A percentile compares a stretch with the other conserved stretches of the same genome.
phyloP scores from a whole-genome alignment of 2,113 vertebrate genomes.

The Prietella phreatophila region DNA sequence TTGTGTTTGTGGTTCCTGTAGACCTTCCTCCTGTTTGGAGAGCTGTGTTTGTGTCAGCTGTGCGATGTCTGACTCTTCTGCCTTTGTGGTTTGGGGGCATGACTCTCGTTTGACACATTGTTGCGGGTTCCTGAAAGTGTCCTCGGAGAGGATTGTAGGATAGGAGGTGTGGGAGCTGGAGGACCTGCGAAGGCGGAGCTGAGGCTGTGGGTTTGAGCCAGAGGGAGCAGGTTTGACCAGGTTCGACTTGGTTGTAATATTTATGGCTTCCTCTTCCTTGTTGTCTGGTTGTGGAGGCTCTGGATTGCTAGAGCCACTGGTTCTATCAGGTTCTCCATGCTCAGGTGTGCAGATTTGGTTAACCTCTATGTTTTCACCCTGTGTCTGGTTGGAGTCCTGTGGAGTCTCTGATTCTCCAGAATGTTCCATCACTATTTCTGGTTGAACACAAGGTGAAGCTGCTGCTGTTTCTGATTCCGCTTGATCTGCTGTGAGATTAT shows the following conservation, averaged over 20 bases:
- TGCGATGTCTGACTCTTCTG: background rate
- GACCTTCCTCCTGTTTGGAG: background rate
- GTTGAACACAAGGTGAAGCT: background rate
- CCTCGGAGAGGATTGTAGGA: conserved; percentile 66
- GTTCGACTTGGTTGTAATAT: background rate
- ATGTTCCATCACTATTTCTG: conserved; percentile 14
- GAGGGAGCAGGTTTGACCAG: background rate
- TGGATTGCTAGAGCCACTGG: conserved; percentile 5
- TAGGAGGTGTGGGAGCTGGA: conserved; percentile 58
- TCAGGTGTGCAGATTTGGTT: conserved; percentile 22
- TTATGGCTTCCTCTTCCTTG: background rate
- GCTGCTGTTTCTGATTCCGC: conserved; percentile 25
- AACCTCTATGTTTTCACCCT: conserved; percentile 13
- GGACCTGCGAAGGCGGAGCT: conserved; percentile 62
- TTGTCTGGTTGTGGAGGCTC: conserved; percentile 28
- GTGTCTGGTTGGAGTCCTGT: background rate
- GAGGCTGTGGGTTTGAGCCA: conserved; percentile 43
- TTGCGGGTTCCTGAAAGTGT: conserved; percentile 67
- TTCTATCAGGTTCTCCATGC: background rate
- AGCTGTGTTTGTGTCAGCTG: background rate
- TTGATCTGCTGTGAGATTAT: conserved; percentile 26
- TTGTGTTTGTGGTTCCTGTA: background rate
- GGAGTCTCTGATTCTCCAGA: background rate
- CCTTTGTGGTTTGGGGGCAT: background rate
- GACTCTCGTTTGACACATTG: conserved; percentile 29